Conservation (phyloP, 2,797 vertebrate species). For the Meda fulgida region DNA sequence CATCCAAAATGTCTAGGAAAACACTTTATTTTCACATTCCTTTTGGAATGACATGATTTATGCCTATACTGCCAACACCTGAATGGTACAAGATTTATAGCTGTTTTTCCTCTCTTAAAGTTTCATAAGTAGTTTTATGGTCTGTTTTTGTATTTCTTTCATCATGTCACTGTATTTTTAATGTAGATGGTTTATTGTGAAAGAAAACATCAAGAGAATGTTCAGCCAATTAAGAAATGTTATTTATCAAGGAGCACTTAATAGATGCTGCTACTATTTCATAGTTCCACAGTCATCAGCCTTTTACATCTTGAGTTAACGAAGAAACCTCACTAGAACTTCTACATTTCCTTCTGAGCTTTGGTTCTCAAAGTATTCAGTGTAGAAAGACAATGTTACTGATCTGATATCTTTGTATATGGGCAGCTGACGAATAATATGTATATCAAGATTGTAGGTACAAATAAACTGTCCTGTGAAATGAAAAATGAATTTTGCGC, state of each 20-base stretch:
- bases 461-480: not conserved
- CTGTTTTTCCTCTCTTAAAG: conserved; percentile 1
- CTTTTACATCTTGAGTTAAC: conserved; percentile 9
- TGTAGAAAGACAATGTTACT: not conserved
- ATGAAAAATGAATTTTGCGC: not conserved
- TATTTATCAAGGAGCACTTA: not conserved
- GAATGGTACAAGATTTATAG: conserved; percentile 2
- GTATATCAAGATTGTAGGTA: not conserved
- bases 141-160: not conserved
- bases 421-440: not conserved
- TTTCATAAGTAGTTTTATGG: conserved; percentile 1
- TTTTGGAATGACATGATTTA: conserved; percentile 13
- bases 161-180: not conserved
- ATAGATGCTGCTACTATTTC: not conserved
- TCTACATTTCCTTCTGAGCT: not conserved
- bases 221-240: not conserved
- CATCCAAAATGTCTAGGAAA: conserved; percentile 16
- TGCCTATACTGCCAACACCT: not conserved
- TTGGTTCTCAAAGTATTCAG: not conserved
- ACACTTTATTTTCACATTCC: conserved; percentile 29
- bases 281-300: too few relatives aligned
- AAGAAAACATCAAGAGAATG: not conserved
- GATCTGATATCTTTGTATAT: not conserved
- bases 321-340: not conserved
- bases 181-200: not conserved